Evolutionary conservation across 2,888 invertebrate genomes (phyloP).

Genomic region (Dolichopus griseipennis): DNA sequence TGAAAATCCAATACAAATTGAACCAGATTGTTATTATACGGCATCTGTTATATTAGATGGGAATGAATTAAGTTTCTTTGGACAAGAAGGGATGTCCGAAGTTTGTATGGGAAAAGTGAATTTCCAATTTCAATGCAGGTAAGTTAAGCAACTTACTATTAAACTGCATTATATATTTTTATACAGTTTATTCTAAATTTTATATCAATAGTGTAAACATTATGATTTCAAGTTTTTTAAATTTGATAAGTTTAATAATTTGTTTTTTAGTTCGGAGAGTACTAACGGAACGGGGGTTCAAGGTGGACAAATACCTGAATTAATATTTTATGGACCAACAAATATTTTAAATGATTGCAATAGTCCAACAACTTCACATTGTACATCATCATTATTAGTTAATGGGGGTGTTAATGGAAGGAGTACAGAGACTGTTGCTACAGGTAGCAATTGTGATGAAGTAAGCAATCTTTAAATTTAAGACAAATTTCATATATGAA

Average conservation of each 20-base stretch:
- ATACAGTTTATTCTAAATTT: no score
- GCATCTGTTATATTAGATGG: slow-evolving; percentile 93
- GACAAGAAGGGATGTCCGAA: slow-evolving; percentile 93
- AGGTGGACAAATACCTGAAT: slow-evolving; percentile 94
- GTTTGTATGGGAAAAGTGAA: slow-evolving; percentile 87
- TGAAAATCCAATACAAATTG: slow-evolving; percentile 71
- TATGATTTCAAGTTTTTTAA: no score
- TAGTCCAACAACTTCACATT: slow-evolving; percentile 38
- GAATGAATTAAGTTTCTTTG: slow-evolving; percentile 89
- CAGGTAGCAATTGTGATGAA: slow-evolving; percentile 14
- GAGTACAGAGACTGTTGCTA: background rate
- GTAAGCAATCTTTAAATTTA: slow-evolving; percentile 8
- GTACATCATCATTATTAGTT: slow-evolving; percentile 33
- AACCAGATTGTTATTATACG: slow-evolving; percentile 89
- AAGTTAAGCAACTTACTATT: no score
- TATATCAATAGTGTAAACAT: no score
- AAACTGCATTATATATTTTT: no score
- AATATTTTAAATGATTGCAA: slow-evolving; percentile 42
- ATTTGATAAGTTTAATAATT: background rate
- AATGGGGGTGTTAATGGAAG: slow-evolving; percentile 15
- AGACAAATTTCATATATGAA: background rate
- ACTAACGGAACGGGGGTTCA: slow-evolving; percentile 96
- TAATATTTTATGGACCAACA: slow-evolving; percentile 88
- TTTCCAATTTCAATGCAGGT: slow-evolving; percentile 85
- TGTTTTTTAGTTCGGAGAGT: slow-evolving; percentile 69